phyloP scores from a whole-genome alignment of 2,797 vertebrate species.

The Tenualosa ilisha region DNA sequence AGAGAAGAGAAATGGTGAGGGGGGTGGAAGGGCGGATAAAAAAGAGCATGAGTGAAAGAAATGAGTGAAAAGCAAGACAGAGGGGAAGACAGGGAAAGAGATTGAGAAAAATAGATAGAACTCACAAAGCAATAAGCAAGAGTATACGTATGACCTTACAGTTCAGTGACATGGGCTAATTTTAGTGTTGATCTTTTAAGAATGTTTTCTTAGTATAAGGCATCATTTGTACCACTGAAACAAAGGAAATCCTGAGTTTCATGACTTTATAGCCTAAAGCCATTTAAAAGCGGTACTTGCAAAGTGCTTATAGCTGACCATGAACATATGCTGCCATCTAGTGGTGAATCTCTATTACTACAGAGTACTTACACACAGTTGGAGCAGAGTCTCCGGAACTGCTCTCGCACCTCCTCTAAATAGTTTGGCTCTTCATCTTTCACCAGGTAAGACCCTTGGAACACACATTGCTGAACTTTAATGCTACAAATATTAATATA shows the following conservation, averaged over 20 bases:
- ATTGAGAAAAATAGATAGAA: not conserved
- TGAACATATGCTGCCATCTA: constrained; percentile 45
- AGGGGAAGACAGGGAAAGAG: not conserved
- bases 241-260: not conserved
- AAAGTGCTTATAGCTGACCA: not conserved
- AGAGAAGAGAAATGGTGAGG: not conserved
- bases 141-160: not conserved
- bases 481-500: not conserved
- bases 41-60: not conserved
- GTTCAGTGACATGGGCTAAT: not conserved
- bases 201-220: not conserved
- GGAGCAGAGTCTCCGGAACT: constrained; percentile 67
- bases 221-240: not conserved
- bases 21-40: not conserved
- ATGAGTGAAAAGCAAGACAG: no score
- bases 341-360: constrained; percentile 16
- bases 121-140: not conserved
- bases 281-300: not conserved
- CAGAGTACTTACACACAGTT: constrained; percentile 54
- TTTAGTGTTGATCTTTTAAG: not conserved
- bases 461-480: not conserved
- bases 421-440: constrained; percentile 66
- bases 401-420: constrained; percentile 74
- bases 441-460: constrained; percentile 64
- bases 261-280: not conserved